phyloP scores from a whole-genome alignment of 2,113 vertebrate species.

The Paratilapia polleni region DNA sequence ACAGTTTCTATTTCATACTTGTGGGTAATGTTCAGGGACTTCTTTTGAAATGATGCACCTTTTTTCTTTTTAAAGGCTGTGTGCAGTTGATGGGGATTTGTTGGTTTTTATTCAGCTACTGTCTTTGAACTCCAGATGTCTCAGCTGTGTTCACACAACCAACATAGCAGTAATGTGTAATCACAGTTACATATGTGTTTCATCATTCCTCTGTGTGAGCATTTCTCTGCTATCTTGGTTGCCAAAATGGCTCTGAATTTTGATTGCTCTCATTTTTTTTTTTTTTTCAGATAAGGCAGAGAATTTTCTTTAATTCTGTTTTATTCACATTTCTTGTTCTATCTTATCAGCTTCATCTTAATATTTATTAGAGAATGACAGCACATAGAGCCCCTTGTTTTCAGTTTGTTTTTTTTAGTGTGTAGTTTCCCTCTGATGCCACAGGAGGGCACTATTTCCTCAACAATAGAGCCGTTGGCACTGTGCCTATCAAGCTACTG shows the following conservation, averaged over 20 bases:
- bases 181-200: constrained; percentile 70
- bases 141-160: constrained; percentile 34
- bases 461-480: constrained; percentile 55
- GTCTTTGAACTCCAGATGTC: constrained; percentile 60
- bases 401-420: neutral
- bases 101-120: constrained; percentile 14
- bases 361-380: constrained; percentile 31
- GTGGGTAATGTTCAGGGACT: neutral
- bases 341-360: constrained; percentile 52
- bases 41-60: constrained; percentile 9
- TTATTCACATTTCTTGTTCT: constrained; percentile 38
- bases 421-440: too few species aligned
- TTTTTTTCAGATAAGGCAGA: constrained; percentile 51
- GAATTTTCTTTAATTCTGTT: constrained; percentile 64
- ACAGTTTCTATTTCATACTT: neutral
- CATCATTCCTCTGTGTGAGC: constrained; percentile 68
- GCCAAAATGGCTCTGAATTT: constrained; percentile 38
- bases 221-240: constrained; percentile 53
- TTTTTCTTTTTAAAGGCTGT: constrained; percentile 11
- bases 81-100: constrained; percentile 24
- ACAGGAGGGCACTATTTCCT: constrained; percentile 74
- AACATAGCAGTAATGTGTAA: constrained; percentile 46
- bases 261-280: constrained; percentile 38
- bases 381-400: neutral
- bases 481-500: neutral